Conservation (phyloP, 2,113 vertebrate species). For the Syngnathus typhle region DNA sequence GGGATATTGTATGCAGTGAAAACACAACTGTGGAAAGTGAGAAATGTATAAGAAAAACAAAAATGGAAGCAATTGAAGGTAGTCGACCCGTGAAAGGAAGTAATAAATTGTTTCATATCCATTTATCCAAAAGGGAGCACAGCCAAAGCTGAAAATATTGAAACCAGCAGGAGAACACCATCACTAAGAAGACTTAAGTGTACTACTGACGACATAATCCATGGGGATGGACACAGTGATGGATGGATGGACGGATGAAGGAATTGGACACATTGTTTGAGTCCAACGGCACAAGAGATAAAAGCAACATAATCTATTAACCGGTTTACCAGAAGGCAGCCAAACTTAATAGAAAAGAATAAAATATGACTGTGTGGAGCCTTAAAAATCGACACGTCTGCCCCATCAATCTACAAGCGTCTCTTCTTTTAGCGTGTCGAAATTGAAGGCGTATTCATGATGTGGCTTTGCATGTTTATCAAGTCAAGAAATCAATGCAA, state of each 20-base stretch:
- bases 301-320: slow-evolving; percentile 32
- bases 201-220: slow-evolving; percentile 5
- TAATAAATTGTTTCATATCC: slow-evolving; percentile 48
- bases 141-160: slow-evolving; percentile 20
- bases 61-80: slow-evolving; percentile 9
- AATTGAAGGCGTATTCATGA: slow-evolving; percentile 4
- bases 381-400: not conserved
- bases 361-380: not conserved
- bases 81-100: slow-evolving; percentile 31
- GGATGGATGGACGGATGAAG: slow-evolving; percentile 3
- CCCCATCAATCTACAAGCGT: slow-evolving; percentile 3
- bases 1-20: slow-evolving; percentile 13
- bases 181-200: slow-evolving; percentile 13
- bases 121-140: slow-evolving; percentile 26
- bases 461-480: slow-evolving; percentile 1
- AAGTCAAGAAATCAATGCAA: slow-evolving; percentile 30
- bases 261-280: not conserved
- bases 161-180: slow-evolving; percentile 26
- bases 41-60: slow-evolving; percentile 17
- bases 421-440: not conserved
- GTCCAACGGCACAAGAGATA: slow-evolving; percentile 10
- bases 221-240: slow-evolving; percentile 18
- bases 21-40: slow-evolving; percentile 6
- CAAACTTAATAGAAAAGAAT: not conserved
- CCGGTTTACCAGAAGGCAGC: slow-evolving; percentile 9